A percentile compares a stretch with the other conserved stretches of the same genome.
Conservation (phyloP, 2,888 invertebrate genomes). For the Phortica magna region DNA sequence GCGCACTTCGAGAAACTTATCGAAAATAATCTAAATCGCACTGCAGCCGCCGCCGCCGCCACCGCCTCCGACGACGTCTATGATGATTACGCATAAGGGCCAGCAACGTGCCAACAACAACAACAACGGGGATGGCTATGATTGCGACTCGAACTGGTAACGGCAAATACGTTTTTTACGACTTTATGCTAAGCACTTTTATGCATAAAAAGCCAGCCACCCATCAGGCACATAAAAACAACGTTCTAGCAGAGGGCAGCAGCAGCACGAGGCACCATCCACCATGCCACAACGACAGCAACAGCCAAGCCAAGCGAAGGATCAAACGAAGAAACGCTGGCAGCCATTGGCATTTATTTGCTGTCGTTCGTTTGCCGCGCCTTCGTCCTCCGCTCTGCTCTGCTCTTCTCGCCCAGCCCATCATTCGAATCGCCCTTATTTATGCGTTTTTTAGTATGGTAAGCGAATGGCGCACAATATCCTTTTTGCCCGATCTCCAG, state of each 20-base stretch:
- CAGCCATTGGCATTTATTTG: slow-evolving; percentile 27
- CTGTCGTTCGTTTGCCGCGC: background rate
- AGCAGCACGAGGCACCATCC: slow-evolving; percentile 18
- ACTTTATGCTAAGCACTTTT: slow-evolving; percentile 75
- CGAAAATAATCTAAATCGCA: slow-evolving; percentile 67
- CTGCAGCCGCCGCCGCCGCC: slow-evolving; percentile 36
- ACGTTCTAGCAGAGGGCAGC: background rate
- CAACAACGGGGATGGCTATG: slow-evolving; percentile 14
- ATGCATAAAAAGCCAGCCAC: slow-evolving; percentile 67
- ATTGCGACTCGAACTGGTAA: slow-evolving; percentile 24
- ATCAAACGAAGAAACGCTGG: slow-evolving; percentile 21
- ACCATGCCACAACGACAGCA: background rate
- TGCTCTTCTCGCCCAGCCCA: slow-evolving; percentile 51
- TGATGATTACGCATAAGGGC: slow-evolving; percentile 18
- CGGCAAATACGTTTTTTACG: slow-evolving; percentile 74
- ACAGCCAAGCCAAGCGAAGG: slow-evolving; percentile 4
- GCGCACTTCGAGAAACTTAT: slow-evolving; percentile 60
- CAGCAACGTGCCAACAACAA: slow-evolving; percentile 3
- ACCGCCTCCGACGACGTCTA: slow-evolving; percentile 44
- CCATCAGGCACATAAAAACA: slow-evolving; percentile 35
- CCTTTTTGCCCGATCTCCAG: slow-evolving; percentile 9
- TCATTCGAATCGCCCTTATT: slow-evolving; percentile 63
- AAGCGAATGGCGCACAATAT: slow-evolving; percentile 48
- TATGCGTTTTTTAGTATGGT: slow-evolving; percentile 75
- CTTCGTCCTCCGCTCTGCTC: slow-evolving; percentile 18